These are phyloP conservation scores for Itoplectis maculator DNA, from an alignment of 2,888 invertebrate species.

Conservation along the genomic window DNA sequence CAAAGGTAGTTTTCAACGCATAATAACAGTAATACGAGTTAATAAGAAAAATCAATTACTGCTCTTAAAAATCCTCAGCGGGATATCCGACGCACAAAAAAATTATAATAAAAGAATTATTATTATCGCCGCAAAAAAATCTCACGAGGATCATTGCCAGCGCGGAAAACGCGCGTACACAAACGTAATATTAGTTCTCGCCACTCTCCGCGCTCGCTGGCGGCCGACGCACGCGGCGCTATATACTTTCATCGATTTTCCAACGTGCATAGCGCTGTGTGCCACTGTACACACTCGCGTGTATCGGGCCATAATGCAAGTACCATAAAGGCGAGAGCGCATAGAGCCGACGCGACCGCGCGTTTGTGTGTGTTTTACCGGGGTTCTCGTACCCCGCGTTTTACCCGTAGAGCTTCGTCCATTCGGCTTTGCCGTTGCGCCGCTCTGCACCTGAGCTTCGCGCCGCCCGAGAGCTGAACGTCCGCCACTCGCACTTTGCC, in stretches of 20 bases:
- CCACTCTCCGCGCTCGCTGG: slow-evolving; percentile 3
- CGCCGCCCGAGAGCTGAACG: neutral
- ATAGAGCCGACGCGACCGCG: neutral
- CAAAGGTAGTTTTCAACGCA: no score
- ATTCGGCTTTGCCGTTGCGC: neutral
- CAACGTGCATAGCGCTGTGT: slow-evolving; percentile 35
- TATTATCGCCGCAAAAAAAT: no score
- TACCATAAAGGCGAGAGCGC: neutral
- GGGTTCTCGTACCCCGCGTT: neutral
- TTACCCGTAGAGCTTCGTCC: slow-evolving; percentile 11
- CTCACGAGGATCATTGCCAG: neutral
- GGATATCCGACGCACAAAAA: no score
- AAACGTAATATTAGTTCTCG: slow-evolving; percentile 32
- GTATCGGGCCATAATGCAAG: slow-evolving; percentile 31
- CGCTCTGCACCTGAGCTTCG: slow-evolving; percentile 26
- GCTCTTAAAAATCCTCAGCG: no score
- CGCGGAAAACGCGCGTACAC: slow-evolving; percentile 8
- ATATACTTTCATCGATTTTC: slow-evolving; percentile 53
- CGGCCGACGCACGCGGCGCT: slow-evolving; percentile 5
- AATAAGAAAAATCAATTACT: no score
- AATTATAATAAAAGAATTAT: no score
- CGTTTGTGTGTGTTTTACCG: neutral
- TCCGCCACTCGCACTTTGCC: slow-evolving; percentile 14
- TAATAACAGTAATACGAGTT: no score
- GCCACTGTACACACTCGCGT: slow-evolving; percentile 19